phyloP scores from a whole-genome alignment of 2,888 invertebrate genomes.

The Chromoteleia sp. region DNA sequence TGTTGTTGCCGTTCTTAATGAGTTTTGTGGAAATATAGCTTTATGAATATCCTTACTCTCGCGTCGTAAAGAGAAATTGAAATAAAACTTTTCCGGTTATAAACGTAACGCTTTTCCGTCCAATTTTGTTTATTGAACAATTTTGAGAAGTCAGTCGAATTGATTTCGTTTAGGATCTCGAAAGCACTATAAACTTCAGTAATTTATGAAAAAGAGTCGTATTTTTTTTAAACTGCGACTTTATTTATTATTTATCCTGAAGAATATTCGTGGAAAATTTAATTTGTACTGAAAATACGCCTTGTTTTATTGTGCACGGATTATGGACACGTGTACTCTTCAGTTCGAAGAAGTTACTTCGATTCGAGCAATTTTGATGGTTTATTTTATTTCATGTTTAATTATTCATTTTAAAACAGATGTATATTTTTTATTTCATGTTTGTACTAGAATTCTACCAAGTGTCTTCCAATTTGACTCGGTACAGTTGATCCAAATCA shows the following conservation, averaged over 20 bases:
- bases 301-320: no score
- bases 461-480: no score
- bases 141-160: constrained; percentile 1
- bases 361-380: no score
- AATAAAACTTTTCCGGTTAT: constrained; percentile 1
- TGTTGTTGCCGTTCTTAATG: constrained; percentile 18
- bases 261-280: not conserved
- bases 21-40: constrained; percentile 27
- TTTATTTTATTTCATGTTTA: no score
- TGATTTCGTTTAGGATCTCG: not conserved
- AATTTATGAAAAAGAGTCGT: constrained; percentile 12
- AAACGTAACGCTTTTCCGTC: not conserved
- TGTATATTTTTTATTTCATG: no score
- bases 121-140: constrained; percentile 22
- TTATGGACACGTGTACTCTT: no score
- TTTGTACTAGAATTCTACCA: no score
- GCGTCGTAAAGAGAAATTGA: constrained; percentile 13
- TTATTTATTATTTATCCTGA: constrained; percentile 2
- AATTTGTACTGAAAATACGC: not conserved
- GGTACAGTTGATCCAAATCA: no score
- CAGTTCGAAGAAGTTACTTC: no score
- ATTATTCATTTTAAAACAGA: no score
- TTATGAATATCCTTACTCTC: constrained; percentile 29
- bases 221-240: not conserved
- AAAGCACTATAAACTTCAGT: not conserved